Evolutionary conservation across 2,888 invertebrate species (phyloP).

Genomic region (Euphydryas editha): DNA sequence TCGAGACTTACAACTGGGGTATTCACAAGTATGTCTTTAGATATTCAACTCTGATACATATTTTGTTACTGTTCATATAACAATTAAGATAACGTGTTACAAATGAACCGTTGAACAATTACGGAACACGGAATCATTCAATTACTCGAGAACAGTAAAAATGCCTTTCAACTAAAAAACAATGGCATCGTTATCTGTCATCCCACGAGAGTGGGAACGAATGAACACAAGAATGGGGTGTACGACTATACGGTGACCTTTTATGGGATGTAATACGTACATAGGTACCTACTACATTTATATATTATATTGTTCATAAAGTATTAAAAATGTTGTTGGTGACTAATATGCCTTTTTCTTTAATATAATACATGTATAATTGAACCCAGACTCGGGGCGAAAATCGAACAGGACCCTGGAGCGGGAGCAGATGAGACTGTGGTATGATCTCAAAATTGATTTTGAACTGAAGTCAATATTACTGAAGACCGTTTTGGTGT

Average conservation of each 20-base stretch:
- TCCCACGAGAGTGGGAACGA: conserved; percentile 48
- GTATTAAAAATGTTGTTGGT: conserved; percentile 4
- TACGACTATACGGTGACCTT: conserved; percentile 29
- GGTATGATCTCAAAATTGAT: too few relatives aligned
- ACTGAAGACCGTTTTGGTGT: too few relatives aligned
- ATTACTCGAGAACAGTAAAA: conserved; percentile 29
- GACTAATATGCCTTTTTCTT: background rate
- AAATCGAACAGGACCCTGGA: too few relatives aligned
- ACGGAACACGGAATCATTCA: conserved; percentile 35
- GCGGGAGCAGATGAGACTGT: too few relatives aligned
- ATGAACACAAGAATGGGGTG: conserved; percentile 31
- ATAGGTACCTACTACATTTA: too few relatives aligned
- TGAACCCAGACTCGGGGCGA: too few relatives aligned
- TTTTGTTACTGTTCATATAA: background rate
- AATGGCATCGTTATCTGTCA: conserved; percentile 42
- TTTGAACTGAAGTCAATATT: too few relatives aligned
- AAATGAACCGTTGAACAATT: conserved; percentile 29
- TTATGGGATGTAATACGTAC: conserved; percentile 25
- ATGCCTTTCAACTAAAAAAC: conserved; percentile 40
- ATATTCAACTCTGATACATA: background rate
- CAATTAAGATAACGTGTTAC: conserved; percentile 2
- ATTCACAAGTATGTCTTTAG: too few relatives aligned
- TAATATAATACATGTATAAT: too few relatives aligned
- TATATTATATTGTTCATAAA: background rate
- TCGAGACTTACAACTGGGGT: too few relatives aligned